Percentiles rank a stretch among this genome's conserved stretches.
phyloP scores from a whole-genome alignment of 2,797 vertebrate species.

The Lemur catta region DNA sequence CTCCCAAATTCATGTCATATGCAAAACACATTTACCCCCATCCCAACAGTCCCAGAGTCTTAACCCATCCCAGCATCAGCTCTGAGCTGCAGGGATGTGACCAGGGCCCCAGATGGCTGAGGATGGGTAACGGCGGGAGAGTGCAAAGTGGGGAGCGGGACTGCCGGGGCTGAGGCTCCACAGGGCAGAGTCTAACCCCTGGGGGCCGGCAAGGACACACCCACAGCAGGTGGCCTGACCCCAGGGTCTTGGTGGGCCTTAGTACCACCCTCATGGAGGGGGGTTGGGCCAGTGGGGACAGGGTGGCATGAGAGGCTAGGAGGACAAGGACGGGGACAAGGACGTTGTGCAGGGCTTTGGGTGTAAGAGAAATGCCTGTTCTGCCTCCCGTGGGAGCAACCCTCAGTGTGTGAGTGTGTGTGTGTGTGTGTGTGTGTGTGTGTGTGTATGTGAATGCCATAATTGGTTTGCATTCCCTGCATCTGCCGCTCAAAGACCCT shows the following conservation, averaged over 20 bases:
- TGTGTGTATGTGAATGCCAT: background rate
- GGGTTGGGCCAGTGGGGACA: background rate
- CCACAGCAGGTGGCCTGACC: background rate
- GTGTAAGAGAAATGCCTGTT: background rate
- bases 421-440: background rate
- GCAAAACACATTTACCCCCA: background rate
- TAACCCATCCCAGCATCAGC: background rate
- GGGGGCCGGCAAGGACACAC: background rate
- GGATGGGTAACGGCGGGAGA: background rate
- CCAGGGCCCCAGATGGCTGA: background rate
- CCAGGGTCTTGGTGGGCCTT: background rate
- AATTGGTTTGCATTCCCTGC: background rate
- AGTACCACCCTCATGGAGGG: background rate
- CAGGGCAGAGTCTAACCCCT: background rate
- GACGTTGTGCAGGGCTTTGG: background rate
- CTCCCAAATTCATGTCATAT: background rate
- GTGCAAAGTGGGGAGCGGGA: background rate
- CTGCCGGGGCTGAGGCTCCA: background rate
- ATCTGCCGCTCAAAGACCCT: background rate
- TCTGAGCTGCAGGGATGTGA: background rate
- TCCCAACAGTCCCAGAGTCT: background rate
- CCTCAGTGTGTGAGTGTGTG: background rate
- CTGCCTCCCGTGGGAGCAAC: background rate
- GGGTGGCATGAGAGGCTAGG: background rate
- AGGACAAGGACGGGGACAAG: background rate